Conservation (phyloP, 2,113 vertebrate species). For the Anguilla rostrata region DNA sequence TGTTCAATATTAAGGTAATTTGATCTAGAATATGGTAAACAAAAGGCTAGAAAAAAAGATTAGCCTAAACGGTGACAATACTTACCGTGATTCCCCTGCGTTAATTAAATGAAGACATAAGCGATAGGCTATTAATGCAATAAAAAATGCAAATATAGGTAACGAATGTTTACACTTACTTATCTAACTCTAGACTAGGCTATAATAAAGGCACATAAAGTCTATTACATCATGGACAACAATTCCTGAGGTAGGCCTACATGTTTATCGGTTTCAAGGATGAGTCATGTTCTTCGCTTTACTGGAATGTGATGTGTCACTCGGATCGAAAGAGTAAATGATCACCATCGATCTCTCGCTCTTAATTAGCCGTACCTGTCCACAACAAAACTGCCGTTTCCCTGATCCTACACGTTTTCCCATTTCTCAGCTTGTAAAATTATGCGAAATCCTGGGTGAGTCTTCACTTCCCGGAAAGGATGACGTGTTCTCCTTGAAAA, state of each 20-base stretch:
- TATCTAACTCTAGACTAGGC: neutral
- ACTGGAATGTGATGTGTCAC: slow-evolving; percentile 51
- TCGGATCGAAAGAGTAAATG: slow-evolving; percentile 48
- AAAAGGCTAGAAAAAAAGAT: too few relatives aligned
- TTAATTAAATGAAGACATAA: too few relatives aligned
- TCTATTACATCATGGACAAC: slow-evolving; percentile 5
- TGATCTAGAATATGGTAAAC: too few relatives aligned
- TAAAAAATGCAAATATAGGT: too few relatives aligned
- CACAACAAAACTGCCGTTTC: slow-evolving; percentile 41
- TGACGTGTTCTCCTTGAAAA: slow-evolving; percentile 42
- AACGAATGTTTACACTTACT: too few relatives aligned
- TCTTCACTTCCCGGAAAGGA: slow-evolving; percentile 68
- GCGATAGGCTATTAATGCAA: too few relatives aligned
- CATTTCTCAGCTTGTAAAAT: slow-evolving; percentile 13
- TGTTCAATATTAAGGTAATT: neutral
- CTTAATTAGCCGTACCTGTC: slow-evolving; percentile 6
- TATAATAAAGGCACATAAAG: neutral
- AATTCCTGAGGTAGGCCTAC: neutral
- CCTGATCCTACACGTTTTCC: slow-evolving; percentile 4
- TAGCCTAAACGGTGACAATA: too few relatives aligned
- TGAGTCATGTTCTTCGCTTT: slow-evolving; percentile 26
- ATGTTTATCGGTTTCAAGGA: neutral
- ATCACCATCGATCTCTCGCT: slow-evolving; percentile 18
- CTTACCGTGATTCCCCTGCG: too few relatives aligned
- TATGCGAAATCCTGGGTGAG: slow-evolving; percentile 33